These are phyloP conservation scores for Sylvilagus bachmani DNA, from an alignment of 2,113 vertebrate species.

Conservation along the genomic window DNA sequence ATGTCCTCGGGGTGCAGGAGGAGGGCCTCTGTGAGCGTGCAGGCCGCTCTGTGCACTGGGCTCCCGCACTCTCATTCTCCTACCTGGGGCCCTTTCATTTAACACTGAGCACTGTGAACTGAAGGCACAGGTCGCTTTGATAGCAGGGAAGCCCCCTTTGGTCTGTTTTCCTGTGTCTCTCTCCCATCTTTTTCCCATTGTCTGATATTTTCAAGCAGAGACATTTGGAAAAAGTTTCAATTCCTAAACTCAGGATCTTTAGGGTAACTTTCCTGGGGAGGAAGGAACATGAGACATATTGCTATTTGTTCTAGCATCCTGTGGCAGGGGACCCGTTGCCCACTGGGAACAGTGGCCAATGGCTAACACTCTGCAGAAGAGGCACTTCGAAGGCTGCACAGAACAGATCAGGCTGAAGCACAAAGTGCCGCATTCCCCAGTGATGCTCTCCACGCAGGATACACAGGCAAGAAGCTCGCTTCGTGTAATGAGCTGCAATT, in stretches of 20 bases:
- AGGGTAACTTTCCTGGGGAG: not conserved
- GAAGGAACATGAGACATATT: not conserved
- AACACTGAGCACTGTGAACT: not conserved
- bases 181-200: not conserved
- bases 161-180: not conserved
- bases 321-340: not conserved
- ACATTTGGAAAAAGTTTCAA: not conserved
- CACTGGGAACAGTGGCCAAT: not conserved
- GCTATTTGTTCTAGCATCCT: not conserved
- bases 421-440: not conserved
- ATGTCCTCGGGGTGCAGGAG: not conserved
- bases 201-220: slow-evolving; percentile 18
- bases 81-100: rapidly evolving
- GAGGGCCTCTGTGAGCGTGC: not conserved
- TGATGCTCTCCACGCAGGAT: not conserved
- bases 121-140: not conserved
- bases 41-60: not conserved
- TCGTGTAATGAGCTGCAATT: too few species aligned
- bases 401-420: not conserved
- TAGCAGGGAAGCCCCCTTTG: not conserved
- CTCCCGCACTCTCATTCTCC: not conserved
- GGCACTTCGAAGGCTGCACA: not conserved
- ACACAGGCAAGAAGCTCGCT: too few species aligned
- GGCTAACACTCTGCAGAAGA: not conserved
- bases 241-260: not conserved